Evolutionary conservation across 2,797 vertebrate species (phyloP).

Genomic region (Melanotaenia nigrans): DNA sequence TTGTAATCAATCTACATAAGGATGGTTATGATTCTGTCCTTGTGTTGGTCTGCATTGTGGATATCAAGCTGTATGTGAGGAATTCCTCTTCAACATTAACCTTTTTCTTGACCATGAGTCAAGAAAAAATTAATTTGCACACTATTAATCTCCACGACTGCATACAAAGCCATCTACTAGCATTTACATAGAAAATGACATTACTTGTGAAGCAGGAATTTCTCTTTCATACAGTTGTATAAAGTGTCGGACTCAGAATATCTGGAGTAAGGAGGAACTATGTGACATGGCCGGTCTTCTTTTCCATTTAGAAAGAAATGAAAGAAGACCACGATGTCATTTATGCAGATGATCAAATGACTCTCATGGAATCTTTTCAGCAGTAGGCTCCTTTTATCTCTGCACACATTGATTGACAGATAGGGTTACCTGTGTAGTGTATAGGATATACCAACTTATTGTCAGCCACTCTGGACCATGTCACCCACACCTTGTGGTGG

Average conservation of each 20-base stretch:
- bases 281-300: constrained; percentile 85
- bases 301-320: constrained; percentile 78
- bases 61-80: constrained; percentile 83
- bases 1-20: constrained; percentile 55
- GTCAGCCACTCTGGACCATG: constrained; percentile 50
- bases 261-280: constrained; percentile 84
- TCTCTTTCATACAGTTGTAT: constrained; percentile 79
- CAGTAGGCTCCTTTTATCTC: constrained; percentile 62
- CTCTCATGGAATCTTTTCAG: constrained; percentile 65
- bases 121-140: constrained; percentile 8
- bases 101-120: background rate
- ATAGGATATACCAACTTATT: constrained; percentile 63
- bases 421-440: constrained; percentile 64
- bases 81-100: constrained; percentile 75
- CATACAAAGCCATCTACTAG: background rate
- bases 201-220: constrained; percentile 83
- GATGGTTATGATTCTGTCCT: constrained; percentile 59
- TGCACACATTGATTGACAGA: constrained; percentile 69
- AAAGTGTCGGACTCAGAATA: constrained; percentile 69
- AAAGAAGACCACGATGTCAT: constrained; percentile 81
- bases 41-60: constrained; percentile 80
- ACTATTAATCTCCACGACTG: background rate
- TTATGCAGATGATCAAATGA: constrained; percentile 77
- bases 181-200: constrained; percentile 4
- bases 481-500: constrained; percentile 65